These are phyloP conservation scores for Plestiodon gilberti DNA, from an alignment of 2,113 vertebrate species.

Conservation along the genomic window DNA sequence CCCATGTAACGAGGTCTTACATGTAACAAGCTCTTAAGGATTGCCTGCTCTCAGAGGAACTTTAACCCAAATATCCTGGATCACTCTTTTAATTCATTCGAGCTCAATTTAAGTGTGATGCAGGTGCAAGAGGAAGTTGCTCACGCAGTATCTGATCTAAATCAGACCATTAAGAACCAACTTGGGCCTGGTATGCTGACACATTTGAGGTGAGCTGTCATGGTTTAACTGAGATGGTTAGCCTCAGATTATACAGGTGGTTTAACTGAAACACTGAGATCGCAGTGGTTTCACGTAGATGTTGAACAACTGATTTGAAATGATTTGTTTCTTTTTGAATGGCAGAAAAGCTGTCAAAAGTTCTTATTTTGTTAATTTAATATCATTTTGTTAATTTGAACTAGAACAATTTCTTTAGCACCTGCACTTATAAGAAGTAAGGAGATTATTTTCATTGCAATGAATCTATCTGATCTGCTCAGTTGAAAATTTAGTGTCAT, in stretches of 20 bases:
- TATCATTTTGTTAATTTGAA: conserved; percentile 28
- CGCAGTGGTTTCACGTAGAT: no score
- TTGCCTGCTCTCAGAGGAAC: no score
- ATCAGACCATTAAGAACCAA: background rate
- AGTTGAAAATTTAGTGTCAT: conserved; percentile 48
- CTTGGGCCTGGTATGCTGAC: background rate
- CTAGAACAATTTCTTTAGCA: conserved; percentile 38
- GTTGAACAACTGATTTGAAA: no score
- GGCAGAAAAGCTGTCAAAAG: conserved; percentile 27
- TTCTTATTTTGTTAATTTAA: conserved; percentile 38
- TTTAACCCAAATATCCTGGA: background rate
- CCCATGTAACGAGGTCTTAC: no score
- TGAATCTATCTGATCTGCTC: conserved; percentile 40
- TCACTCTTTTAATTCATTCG: background rate
- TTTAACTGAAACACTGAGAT: no score
- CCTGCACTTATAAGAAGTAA: conserved; percentile 15
- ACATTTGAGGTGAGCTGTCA: background rate
- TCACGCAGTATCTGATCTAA: background rate
- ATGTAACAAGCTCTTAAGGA: no score
- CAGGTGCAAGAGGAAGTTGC: background rate
- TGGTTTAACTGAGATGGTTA: background rate
- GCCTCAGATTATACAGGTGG: no score
- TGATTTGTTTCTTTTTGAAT: conserved; percentile 4
- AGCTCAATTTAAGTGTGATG: background rate
- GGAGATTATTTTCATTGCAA: background rate